Percentiles rank a stretch among this genome's conserved stretches.
phyloP scores from a whole-genome alignment of 2,888 invertebrate species.

The Cotesia congregata region DNA sequence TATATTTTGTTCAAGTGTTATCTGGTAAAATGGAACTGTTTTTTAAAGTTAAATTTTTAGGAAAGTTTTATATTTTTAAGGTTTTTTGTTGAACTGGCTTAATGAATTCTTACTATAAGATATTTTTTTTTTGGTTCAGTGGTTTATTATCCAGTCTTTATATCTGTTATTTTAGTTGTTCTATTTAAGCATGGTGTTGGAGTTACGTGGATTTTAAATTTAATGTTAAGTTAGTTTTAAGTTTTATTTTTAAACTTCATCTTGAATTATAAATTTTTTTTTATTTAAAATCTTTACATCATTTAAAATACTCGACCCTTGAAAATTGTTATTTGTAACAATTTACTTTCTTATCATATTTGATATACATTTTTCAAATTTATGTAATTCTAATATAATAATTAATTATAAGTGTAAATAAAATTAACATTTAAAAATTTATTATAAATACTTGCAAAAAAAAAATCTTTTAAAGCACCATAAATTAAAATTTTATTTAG shows the following conservation, averaged over 20 bases:
- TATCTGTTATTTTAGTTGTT: conserved; percentile 47
- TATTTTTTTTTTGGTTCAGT: conserved; percentile 52
- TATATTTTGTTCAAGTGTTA: conserved; percentile 24
- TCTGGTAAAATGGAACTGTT: conserved; percentile 28
- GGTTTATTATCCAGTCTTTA: conserved; percentile 49
- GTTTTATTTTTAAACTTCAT: conserved; percentile 24
- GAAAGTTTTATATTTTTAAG: not conserved
- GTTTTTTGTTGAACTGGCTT: conserved; percentile 28
- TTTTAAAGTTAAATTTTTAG: not conserved
- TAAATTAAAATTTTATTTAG: too few species aligned
- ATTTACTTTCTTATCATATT: too few species aligned
- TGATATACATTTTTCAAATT: too few species aligned
- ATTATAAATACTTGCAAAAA: too few species aligned
- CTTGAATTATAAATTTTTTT: conserved; percentile 1
- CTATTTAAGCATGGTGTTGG: conserved; percentile 56
- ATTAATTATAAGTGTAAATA: too few species aligned
- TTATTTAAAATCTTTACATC: not conserved
- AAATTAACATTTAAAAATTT: too few species aligned
- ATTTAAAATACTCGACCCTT: not conserved
- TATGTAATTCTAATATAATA: too few species aligned
- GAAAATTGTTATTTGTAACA: too few species aligned
- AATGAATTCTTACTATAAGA: conserved; percentile 34
- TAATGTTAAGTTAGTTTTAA: conserved; percentile 39
- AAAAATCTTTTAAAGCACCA: too few species aligned
- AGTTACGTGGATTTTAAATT: conserved; percentile 48